Evolutionary conservation across 2,888 invertebrate species (phyloP).

Genomic region (Anticlea derivata): DNA sequence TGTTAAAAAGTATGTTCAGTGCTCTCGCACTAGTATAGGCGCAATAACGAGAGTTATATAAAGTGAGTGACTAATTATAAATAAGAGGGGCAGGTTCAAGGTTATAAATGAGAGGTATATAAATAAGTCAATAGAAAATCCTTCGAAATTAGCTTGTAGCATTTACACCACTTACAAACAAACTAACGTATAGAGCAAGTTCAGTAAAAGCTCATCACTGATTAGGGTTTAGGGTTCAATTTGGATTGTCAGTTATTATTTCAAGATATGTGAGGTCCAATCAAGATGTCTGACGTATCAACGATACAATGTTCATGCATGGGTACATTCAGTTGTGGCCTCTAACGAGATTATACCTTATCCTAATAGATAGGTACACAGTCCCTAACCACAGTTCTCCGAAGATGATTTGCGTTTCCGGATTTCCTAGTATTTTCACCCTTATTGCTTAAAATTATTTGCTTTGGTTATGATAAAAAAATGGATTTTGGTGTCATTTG

Average conservation of each 20-base stretch:
- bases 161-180: too few species aligned
- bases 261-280: slow-evolving; percentile 7
- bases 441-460: slow-evolving; percentile 2
- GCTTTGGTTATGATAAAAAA: not conserved
- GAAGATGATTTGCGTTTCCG: slow-evolving; percentile 10
- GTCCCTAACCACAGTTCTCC: slow-evolving; percentile 2
- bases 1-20: too few species aligned
- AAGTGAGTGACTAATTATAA: too few species aligned
- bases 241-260: slow-evolving; percentile 2
- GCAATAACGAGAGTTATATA: too few species aligned
- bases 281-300: slow-evolving; percentile 6
- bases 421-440: slow-evolving; percentile 9
- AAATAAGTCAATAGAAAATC: too few species aligned
- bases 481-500: not conserved
- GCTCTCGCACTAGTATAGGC: too few species aligned
- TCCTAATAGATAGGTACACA: slow-evolving; percentile 18
- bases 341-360: slow-evolving; percentile 15
- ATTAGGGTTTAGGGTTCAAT: not conserved
- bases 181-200: too few species aligned
- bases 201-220: too few species aligned
- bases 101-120: too few species aligned
- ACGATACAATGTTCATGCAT: slow-evolving; percentile 17
- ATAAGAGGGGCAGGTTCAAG: too few species aligned
- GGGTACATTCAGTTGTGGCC: slow-evolving; percentile 3
- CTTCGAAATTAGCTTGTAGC: too few species aligned